Evolutionary conservation across 2,888 invertebrate genomes (phyloP).

Genomic region (Nemapogon koenigi): DNA sequence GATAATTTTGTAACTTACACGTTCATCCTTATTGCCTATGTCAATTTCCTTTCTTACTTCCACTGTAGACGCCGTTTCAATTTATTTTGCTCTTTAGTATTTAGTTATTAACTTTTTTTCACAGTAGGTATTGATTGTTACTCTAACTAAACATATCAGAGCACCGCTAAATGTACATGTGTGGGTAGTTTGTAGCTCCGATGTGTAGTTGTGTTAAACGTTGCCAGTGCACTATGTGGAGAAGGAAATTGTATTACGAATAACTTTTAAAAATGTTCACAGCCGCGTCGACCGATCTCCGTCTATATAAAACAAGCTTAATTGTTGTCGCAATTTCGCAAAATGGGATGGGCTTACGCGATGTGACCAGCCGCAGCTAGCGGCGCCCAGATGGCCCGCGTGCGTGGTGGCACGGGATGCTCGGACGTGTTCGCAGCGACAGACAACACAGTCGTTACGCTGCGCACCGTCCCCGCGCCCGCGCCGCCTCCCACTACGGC

Average conservation of each 20-base stretch:
- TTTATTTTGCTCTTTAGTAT: too few species aligned
- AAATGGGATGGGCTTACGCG: slow-evolving; percentile 76
- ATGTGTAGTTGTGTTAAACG: too few species aligned
- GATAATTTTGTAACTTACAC: too few species aligned
- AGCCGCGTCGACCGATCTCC: slow-evolving; percentile 53
- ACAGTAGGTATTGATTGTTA: too few species aligned
- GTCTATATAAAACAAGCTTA: slow-evolving; percentile 54
- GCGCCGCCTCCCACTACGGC: slow-evolving; percentile 51
- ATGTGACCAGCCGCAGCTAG: slow-evolving; percentile 72
- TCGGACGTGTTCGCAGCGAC: slow-evolving; percentile 26
- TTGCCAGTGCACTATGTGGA: too few species aligned
- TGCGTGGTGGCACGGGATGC: slow-evolving; percentile 55
- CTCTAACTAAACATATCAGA: too few species aligned
- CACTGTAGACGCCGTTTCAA: too few species aligned
- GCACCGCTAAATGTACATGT: too few species aligned
- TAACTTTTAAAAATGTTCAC: slow-evolving; percentile 59
- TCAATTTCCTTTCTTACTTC: too few species aligned
- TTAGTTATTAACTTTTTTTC: too few species aligned
- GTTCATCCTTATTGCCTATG: too few species aligned
- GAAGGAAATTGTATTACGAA: slow-evolving; percentile 10
- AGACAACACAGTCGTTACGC: slow-evolving; percentile 15
- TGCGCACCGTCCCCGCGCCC: slow-evolving; percentile 34
- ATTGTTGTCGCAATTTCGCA: slow-evolving; percentile 61
- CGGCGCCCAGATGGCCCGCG: slow-evolving; percentile 37
- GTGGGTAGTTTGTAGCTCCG: too few species aligned